Base-by-base conservation (phyloP, 2,888 invertebrate genomes). In the Podabrus alpinus region DNA sequence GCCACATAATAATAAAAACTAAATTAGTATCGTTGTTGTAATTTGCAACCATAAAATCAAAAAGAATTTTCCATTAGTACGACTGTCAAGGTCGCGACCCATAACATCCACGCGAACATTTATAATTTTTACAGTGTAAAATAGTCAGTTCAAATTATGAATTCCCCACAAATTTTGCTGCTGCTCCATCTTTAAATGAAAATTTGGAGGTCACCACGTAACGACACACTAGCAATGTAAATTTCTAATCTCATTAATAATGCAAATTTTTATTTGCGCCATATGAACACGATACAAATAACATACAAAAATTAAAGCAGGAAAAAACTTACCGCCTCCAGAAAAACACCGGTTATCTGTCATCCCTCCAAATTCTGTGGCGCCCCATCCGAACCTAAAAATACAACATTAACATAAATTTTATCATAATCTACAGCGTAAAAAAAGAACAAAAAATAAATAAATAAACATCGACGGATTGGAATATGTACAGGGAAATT, bases 291-390 rank as follows among this genome's bases (percentile, higher is more conserved):
- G 45, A 45, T 45, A 45, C 45, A 45, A 45, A n/a, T 19, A 66
- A 66, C 17, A 66, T 16, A 25, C 7, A 71, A 15, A n/a, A 59
- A 67, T 60, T 24, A 59, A 69, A 24, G 15, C 70, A 72, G 71
- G 74, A 73, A 76, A 66, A 72, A 75, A 89, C 90, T 90, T 86
- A 90, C 90, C 92, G 91, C 92, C 91, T 92, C 93, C 93, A 90
- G 93, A 92, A 89, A 91, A 92, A 91, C 93, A 92, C 88, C 92
- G 91, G 90, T 93, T 93, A 90, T 94, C 93, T 92, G 93, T 93
- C 94, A 94, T 94, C 91, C 92, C 92, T 92, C 89, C 88, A 87
- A 88, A 88, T 89, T 89, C 88, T 85, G 85, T 87, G 88, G 87
- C 88, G 87, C 88, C 88, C 89, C 90, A 90, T 90, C 84, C 89